phyloP scores from a whole-genome alignment of 1,140 invertebrate genomes.

The Aphelenchoides fujianensis region DNA sequence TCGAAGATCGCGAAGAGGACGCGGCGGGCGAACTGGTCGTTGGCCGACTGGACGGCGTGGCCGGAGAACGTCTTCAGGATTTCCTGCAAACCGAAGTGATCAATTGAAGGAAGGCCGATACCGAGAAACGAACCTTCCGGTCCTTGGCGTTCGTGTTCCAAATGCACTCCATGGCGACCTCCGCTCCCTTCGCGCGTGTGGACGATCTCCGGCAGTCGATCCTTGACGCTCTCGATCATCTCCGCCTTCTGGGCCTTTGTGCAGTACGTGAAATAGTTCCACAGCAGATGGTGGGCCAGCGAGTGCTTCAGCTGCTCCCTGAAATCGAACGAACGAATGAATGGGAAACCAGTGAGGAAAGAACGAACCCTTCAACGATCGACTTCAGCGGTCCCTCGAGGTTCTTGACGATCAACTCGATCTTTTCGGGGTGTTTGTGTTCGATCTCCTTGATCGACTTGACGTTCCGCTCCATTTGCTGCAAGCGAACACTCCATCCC shows the following conservation, averaged over 20 bases:
- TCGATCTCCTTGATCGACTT: slow-evolving; percentile 35
- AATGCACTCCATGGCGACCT: slow-evolving; percentile 76
- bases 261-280: slow-evolving; percentile 76
- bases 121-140: slow-evolving; percentile 35
- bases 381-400: slow-evolving; percentile 33
- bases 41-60: slow-evolving; percentile 74
- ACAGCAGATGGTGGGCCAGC: slow-evolving; percentile 74
- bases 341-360: neutral
- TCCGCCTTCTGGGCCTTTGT: slow-evolving; percentile 64
- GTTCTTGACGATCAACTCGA: slow-evolving; percentile 32
- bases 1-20: slow-evolving; percentile 80
- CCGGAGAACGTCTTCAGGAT: slow-evolving; percentile 74
- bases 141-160: slow-evolving; percentile 80
- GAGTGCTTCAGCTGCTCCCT: slow-evolving; percentile 66
- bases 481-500: slow-evolving; percentile 11
- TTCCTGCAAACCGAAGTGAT: slow-evolving; percentile 19
- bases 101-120: neutral
- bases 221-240: slow-evolving; percentile 49
- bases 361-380: slow-evolving; percentile 30
- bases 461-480: slow-evolving; percentile 25
- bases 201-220: slow-evolving; percentile 67
- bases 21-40: slow-evolving; percentile 80
- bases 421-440: slow-evolving; percentile 33
- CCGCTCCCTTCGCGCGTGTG: slow-evolving; percentile 78
- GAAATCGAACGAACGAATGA: no score